Base-by-base conservation (phyloP, 2,797 vertebrate species). In the Enteromius thamalakanensis region DNA sequence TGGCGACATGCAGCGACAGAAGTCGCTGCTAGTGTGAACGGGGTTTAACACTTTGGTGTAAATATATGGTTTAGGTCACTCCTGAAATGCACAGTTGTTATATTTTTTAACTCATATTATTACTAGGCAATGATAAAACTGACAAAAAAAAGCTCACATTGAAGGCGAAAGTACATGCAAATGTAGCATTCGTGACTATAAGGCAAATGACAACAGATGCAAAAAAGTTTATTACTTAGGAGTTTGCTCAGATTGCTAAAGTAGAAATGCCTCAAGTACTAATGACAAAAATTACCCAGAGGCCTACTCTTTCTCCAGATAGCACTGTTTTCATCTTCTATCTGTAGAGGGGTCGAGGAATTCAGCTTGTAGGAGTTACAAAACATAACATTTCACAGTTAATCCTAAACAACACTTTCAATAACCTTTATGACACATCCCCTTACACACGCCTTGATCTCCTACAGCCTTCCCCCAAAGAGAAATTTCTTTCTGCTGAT, bases 361-460 rank as follows among this genome's bases (percentile, higher is more conserved):
- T 75, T 58, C 68, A 55, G 14, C 21, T 84, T 34, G 9, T 72
- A 26, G 26, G 67, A 80, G 64, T 68, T 55, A 62, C 49, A 81
- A 42, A 76, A 72, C 74, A 17, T 74, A 76, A 67, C 37, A 72
- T 78, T 74, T 64, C 53, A 55, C n/a, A 85, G 86, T 86, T 85
- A 91, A 91, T 91, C 90, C 80, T 42, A 80, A 82, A 85, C 70
- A 80, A 80, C 85, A 84, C 84, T 91, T 89, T 81, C 64, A 87
- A 88, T 92, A 89, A 91, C 89, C 91, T 91, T 90, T 86, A 86
- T 49, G 88, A 91, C 92, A 91, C 88, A 89, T 92, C 88, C 89
- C 87, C 86, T 91, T 89, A 86, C 87, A 88, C 90, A 91, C 83
- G 84, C 90, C 90, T 91, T 93, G 89, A 93, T 93, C 90, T 90